These are phyloP conservation scores for Pantelozetes paolii DNA, from an alignment of 2,888 invertebrate genomes.

Conservation along the genomic window DNA sequence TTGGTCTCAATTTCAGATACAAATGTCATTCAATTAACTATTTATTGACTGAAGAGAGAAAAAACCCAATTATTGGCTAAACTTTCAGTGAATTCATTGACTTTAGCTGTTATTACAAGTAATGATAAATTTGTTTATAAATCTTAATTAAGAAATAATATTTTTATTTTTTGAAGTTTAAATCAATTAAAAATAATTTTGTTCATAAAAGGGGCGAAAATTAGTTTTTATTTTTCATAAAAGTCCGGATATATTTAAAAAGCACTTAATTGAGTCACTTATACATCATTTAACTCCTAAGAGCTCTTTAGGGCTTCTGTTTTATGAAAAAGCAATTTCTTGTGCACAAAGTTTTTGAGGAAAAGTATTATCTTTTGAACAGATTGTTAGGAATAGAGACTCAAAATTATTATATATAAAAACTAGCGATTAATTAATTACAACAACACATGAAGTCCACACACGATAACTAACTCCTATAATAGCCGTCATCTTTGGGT, in stretches of 20 bases:
- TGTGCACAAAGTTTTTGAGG: too few species aligned
- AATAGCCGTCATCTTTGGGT: background rate
- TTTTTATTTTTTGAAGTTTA: background rate
- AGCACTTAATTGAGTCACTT: background rate
- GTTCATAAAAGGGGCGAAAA: too few species aligned
- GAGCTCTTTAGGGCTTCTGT: background rate
- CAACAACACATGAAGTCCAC: background rate
- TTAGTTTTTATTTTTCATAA: background rate
- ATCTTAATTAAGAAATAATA: background rate
- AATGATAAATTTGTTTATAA: background rate
- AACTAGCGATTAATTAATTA: background rate
- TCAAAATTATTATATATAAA: background rate
- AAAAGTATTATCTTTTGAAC: background rate
- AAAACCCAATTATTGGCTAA: too few species aligned
- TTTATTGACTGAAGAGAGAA: too few species aligned
- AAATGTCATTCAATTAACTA: background rate
- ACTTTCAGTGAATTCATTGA: too few species aligned
- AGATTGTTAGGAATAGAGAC: background rate
- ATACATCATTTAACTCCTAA: background rate
- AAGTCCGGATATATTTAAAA: background rate
- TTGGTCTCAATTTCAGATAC: background rate
- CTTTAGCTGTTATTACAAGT: background rate
- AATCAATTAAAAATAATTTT: background rate
- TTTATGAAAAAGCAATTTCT: background rate
- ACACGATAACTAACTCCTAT: background rate